Evolutionary conservation across 2,888 invertebrate species (phyloP), one percentile per base, ranked within the genome.

Genomic region (Rhopalosiphum nymphaeae): DNA sequence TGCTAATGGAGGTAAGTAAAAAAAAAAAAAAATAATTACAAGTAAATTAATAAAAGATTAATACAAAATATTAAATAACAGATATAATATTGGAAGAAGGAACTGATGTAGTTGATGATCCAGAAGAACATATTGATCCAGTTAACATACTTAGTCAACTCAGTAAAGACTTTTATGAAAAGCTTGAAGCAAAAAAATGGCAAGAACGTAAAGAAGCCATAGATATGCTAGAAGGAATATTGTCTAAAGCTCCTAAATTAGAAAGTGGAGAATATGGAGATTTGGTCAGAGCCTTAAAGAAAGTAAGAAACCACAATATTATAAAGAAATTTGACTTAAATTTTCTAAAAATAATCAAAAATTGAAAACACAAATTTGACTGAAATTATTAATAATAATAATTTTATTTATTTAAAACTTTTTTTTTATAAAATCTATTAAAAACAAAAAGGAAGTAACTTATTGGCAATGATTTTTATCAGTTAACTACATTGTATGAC

Each of bases 111-210:
- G 96, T 99, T 92, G 99, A 94, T 53, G 93, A 99, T 96, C 98
- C 99, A 0, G 98, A 97, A 96, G 99, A 99, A 94, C 96, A 99
- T 0, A 96, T 99, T 57, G 98, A 98, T 95, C 98, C 99, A 0
- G 98, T 99, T 89, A 99, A 99, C 95, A 98, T 99, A 95, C 96
- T 99, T 0, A 97, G 98, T 0, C 98, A 98, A 96, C 96, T 99
- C 67, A 99, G 99, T 0, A 98, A 98, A 96, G 99, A 99, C 96
- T 99, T 99, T 96, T 99, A 98, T 95, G 99, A 99, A 9, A 98
- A 99, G 96, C 96, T 98, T 9, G 99, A 99, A 95, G 98, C 98
- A 0, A 99, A 98, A 96, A 99, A 99, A 95, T 99, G 99, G 99
- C 98, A 98, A 95, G 98, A 99, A 94, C 96, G 99, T 56, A 99